These are phyloP conservation scores for Apocrypta bakeri DNA, from an alignment of 1,140 invertebrate species.

Conservation along the genomic window DNA sequence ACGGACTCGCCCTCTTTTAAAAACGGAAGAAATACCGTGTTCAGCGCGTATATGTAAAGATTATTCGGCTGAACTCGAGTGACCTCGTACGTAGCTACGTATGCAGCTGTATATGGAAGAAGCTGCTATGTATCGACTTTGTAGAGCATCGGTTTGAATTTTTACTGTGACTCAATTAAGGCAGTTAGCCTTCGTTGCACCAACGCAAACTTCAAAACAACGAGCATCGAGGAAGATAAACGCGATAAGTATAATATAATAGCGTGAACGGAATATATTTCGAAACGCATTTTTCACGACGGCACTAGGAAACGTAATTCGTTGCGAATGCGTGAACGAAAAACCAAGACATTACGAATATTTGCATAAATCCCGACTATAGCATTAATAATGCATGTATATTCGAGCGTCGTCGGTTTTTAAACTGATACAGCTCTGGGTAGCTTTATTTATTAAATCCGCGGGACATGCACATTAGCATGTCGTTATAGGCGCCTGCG, in stretches of 20 bases:
- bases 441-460: conserved; percentile 55
- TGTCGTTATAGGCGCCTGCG: conserved; percentile 54
- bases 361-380: conserved; percentile 52
- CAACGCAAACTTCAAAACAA: background rate
- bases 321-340: conserved; percentile 31
- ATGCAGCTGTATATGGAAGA: background rate
- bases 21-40: background rate
- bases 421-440: too few relatives aligned
- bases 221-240: background rate
- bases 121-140: background rate
- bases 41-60: background rate
- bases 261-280: background rate
- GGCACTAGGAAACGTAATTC: too few relatives aligned
- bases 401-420: conserved; percentile 41
- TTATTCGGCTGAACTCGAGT: background rate
- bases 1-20: conserved; percentile 31
- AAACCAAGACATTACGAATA: conserved; percentile 17
- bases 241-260: too few relatives aligned
- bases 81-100: background rate
- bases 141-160: background rate
- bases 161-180: background rate
- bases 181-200: background rate
- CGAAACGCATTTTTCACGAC: background rate
- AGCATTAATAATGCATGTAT: conserved; percentile 50
- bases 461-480: conserved; percentile 58